phyloP scores from a whole-genome alignment of 53 echinoderm and acorn worm species.

The Paracentrotus lividus region DNA sequence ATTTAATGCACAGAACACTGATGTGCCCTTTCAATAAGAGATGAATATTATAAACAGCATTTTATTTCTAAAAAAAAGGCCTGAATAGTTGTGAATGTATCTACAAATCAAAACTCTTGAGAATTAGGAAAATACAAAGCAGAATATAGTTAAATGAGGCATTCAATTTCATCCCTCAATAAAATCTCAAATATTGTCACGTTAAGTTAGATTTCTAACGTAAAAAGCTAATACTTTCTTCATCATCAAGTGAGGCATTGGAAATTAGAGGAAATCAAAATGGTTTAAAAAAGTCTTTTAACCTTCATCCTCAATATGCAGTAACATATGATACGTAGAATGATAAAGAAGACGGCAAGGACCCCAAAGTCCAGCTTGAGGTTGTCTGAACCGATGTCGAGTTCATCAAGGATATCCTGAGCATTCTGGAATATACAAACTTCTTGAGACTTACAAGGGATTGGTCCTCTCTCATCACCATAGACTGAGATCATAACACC shows the following conservation, averaged over 20 bases:
- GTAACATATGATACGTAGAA: conserved; percentile 84
- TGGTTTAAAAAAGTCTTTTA: conserved; percentile 74
- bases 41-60: no score
- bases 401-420: conserved; percentile 82
- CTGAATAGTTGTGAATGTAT: no score
- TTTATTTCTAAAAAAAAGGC: no score
- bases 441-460: conserved; percentile 72
- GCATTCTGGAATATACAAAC: conserved; percentile 85
- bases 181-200: no score
- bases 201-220: no score
- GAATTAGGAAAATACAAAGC: no score
- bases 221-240: neutral
- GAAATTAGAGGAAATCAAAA: neutral
- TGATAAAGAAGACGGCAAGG: conserved; percentile 82
- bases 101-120: no score
- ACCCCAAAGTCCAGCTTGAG: conserved; percentile 86
- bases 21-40: no score
- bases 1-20: no score
- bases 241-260: neutral
- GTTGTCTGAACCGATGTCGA: conserved; percentile 81
- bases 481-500: conserved; percentile 89
- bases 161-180: no score
- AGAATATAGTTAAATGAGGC: no score
- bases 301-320: conserved; percentile 85
- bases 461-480: conserved; percentile 84